Conservation (phyloP, 2,113 vertebrate genomes). For the Pimephales promelas region DNA sequence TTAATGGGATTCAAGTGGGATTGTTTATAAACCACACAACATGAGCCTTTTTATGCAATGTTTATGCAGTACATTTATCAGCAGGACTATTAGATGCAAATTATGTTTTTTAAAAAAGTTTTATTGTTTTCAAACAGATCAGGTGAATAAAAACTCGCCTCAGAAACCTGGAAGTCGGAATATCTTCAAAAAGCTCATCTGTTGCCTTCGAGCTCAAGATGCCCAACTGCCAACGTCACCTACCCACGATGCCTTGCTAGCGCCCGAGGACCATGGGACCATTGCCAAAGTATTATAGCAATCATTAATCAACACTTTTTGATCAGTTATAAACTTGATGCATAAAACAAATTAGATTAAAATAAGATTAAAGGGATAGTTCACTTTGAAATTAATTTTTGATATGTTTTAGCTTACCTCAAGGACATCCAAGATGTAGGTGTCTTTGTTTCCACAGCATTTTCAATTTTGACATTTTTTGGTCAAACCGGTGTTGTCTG, state of each 20-base stretch:
- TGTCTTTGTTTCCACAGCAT: no score
- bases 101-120: not conserved
- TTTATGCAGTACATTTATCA: slow-evolving; percentile 13
- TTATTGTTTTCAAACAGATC: slow-evolving; percentile 62
- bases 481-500: no score
- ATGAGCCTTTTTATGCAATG: slow-evolving; percentile 2
- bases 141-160: slow-evolving; percentile 74
- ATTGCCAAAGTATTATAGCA: slow-evolving; percentile 73
- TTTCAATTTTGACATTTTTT: no score
- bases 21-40: slow-evolving; percentile 5
- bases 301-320: not conserved
- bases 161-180: slow-evolving; percentile 79
- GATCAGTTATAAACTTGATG: not conserved
- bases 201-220: slow-evolving; percentile 78
- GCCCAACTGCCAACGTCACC: slow-evolving; percentile 62
- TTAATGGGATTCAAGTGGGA: slow-evolving; percentile 20
- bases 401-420: no score
- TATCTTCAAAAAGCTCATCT: slow-evolving; percentile 80
- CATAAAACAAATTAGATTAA: not conserved
- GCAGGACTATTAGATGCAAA: not conserved
- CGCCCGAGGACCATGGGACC: slow-evolving; percentile 74
- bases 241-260: slow-evolving; percentile 66
- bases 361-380: not conserved
- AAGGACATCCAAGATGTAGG: no score
- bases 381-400: no score